These are phyloP conservation scores for Uloborus diversus DNA, from an alignment of 1,140 invertebrate species.

Conservation along the genomic window DNA sequence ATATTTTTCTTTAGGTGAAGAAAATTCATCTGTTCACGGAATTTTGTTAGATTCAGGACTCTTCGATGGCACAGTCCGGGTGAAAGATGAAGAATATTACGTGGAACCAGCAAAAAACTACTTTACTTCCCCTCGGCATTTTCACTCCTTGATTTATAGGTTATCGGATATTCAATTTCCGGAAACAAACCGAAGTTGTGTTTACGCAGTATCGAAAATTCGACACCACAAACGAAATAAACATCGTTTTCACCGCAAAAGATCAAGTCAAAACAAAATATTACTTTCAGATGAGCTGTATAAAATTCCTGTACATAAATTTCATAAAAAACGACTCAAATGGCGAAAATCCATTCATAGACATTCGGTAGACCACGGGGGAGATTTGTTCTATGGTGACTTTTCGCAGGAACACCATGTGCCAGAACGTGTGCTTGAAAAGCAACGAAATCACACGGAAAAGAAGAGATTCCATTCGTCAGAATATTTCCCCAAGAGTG, in stretches of 20 bases:
- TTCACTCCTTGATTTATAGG: constrained; percentile 86
- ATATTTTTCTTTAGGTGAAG: constrained; percentile 78
- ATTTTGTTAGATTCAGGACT: constrained; percentile 85
- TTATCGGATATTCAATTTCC: constrained; percentile 74
- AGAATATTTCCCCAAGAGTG: neutral
- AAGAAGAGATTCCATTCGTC: neutral
- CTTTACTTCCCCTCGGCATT: constrained; percentile 62
- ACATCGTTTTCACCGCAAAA: neutral
- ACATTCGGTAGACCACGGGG: no score
- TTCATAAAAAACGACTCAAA: neutral
- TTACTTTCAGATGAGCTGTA: neutral
- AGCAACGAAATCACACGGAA: no score
- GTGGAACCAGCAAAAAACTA: constrained; percentile 86
- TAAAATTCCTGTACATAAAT: constrained; percentile 17
- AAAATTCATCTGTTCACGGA: constrained; percentile 81
- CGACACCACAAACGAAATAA: neutral
- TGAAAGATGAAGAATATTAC: constrained; percentile 81
- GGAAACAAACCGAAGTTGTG: constrained; percentile 34
- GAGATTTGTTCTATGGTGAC: no score
- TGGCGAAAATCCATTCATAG: neutral
- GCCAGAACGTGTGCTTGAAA: no score
- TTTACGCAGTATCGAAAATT: neutral
- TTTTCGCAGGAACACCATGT: no score
- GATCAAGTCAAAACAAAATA: no score
- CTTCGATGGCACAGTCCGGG: constrained; percentile 87